These are phyloP conservation scores for Nothoprocta pentlandii DNA, from an alignment of 2,113 vertebrate species.

Conservation along the genomic window DNA sequence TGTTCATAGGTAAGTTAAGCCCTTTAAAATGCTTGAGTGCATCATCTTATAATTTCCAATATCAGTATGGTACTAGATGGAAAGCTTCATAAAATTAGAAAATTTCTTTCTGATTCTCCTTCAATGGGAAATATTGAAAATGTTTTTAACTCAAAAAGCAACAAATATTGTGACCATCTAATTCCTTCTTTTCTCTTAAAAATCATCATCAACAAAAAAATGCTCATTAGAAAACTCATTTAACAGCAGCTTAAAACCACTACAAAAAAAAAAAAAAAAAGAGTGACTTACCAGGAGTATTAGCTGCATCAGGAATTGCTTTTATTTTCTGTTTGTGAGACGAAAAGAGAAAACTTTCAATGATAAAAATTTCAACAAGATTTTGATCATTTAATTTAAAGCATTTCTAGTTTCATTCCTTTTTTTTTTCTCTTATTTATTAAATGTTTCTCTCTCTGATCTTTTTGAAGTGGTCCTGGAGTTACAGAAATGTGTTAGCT, in stretches of 20 bases:
- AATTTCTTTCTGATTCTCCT: background rate
- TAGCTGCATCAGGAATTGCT: background rate
- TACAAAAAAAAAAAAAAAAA: background rate
- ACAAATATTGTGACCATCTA: background rate
- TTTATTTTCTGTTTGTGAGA: background rate
- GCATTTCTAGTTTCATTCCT: background rate
- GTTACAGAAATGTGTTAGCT: constrained; percentile 42
- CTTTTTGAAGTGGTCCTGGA: constrained; percentile 11
- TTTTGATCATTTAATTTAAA: background rate
- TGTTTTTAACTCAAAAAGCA: background rate
- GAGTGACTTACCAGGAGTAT: background rate
- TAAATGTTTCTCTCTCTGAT: background rate
- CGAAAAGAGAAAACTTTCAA: background rate
- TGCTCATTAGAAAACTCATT: background rate
- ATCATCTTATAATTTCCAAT: background rate
- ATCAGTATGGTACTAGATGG: background rate
- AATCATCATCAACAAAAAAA: background rate
- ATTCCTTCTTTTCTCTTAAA: background rate
- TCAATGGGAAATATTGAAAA: background rate
- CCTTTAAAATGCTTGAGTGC: background rate
- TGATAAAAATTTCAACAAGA: background rate
- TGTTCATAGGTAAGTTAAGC: background rate
- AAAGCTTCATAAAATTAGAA: background rate
- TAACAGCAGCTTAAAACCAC: background rate
- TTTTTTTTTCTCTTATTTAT: background rate